Conservation (phyloP, 2,888 invertebrate species). For the Clusia tigrina region DNA sequence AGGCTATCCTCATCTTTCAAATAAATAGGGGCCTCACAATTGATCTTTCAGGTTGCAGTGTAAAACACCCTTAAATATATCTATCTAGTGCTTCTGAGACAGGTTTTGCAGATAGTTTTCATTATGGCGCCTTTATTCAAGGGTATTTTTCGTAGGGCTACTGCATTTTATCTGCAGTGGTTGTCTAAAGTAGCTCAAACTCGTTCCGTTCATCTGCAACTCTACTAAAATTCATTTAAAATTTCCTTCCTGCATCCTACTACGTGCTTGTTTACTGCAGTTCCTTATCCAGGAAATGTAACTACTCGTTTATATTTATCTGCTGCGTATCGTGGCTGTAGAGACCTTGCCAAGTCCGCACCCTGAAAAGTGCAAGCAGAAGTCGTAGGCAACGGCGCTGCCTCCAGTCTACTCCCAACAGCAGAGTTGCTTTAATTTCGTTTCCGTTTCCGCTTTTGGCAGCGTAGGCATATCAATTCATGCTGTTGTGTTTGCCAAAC, state of each 20-base stretch:
- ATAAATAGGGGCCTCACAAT: no score
- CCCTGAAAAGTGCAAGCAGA: neutral
- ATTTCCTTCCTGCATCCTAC: neutral
- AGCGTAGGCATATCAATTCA: neutral
- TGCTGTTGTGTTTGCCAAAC: conserved; percentile 6
- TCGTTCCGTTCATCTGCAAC: no score
- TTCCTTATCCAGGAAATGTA: neutral
- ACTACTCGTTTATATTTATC: neutral
- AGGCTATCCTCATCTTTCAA: no score
- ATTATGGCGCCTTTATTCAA: no score
- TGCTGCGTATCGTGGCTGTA: neutral
- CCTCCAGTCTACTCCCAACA: neutral
- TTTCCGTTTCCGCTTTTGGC: neutral
- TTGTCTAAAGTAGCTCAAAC: no score
- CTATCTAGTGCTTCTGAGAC: no score
- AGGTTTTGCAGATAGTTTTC: no score
- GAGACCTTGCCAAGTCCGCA: neutral
- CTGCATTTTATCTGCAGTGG: no score
- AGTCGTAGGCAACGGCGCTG: neutral
- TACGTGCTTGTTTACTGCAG: neutral
- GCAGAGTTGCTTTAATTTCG: neutral
- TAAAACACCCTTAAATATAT: no score
- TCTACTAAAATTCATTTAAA: neutral
- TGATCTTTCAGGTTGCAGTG: no score
- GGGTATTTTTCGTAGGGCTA: no score